A percentile compares a stretch with the other conserved stretches of the same genome.
phyloP scores from a whole-genome alignment of 2,113 vertebrate species.

The Sclerurus mexicanus region DNA sequence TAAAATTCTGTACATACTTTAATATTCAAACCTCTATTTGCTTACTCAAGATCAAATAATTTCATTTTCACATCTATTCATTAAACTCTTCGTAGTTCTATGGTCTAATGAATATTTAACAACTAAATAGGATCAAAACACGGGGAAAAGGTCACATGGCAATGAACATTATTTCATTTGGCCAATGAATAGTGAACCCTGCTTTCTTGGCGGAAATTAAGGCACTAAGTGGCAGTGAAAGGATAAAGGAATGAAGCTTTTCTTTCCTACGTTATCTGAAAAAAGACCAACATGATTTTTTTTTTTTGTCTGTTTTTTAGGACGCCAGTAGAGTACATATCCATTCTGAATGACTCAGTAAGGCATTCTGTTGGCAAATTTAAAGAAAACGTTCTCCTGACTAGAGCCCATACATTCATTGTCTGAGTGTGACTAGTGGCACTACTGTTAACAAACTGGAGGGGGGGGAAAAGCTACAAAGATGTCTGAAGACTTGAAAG shows the following conservation, averaged over 20 bases:
- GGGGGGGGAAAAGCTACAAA: constrained; percentile 45
- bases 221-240: constrained; percentile 81
- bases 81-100: constrained; percentile 61
- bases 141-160: constrained; percentile 25
- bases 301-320: constrained; percentile 5
- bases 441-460: constrained; percentile 37
- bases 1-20: constrained; percentile 53
- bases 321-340: constrained; percentile 60
- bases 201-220: constrained; percentile 78
- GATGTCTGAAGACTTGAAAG: constrained; percentile 66
- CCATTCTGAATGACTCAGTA: constrained; percentile 71
- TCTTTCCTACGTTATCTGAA: constrained; percentile 21
- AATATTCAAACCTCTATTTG: constrained; percentile 58
- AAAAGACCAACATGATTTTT: constrained; percentile 17
- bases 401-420: constrained; percentile 76
- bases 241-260: constrained; percentile 50
- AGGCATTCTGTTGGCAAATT: constrained; percentile 80
- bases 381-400: constrained; percentile 71
- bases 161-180: constrained; percentile 67
- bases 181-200: constrained; percentile 71
- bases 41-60: constrained; percentile 47
- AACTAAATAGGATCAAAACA: constrained; percentile 53
- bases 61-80: constrained; percentile 59
- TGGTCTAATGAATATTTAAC: constrained; percentile 62
- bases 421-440: constrained; percentile 70